Base-by-base conservation (phyloP, 2,888 invertebrate genomes). In the Netelia melanura region DNA sequence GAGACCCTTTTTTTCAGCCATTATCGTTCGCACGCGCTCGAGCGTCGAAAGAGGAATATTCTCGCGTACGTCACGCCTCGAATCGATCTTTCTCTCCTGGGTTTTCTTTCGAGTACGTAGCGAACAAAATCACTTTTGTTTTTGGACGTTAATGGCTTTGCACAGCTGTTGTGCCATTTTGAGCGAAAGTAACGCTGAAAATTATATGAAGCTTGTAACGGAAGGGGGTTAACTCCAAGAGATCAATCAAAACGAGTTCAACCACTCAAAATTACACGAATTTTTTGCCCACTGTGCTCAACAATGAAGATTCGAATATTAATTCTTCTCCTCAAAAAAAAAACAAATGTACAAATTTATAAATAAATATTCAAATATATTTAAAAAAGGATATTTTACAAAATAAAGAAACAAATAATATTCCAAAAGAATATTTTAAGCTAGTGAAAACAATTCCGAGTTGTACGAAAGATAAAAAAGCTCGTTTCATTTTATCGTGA, bases 81-180 rank as follows among this genome's bases (percentile, higher is more conserved):
- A 71, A 76, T 65, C 77, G 54, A 70, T 62, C 25, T 8, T 21
- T 3, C 21, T 52, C 23, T 21, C 52, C 6, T n/a, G 56, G n/a
- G 9, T 17, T 38, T 17, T 21, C 58, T 58, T 17, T 54, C 30
- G 23, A 6, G 38, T 38, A 38, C 8, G 25, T 9, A 9, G 9
- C 30, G 43, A 56, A 17, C 38, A 43, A 25, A 71, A 71, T 58
- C 71, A 38, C 56, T 56, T 9, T n/a, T 23, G n/a, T 62, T 21
- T 58, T 64, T 44, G 30, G 74, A 84, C 83, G 81, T 84, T 86
- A 84, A 85, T 85, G 85, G 81, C 75, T 71, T 65, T 81, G 75
- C 74, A 64, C 64, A 81, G 75, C 75, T 78, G 83, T 38, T 14
- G 48, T 71, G 38, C 52, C 25, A 61, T 21, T 44, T 67, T 65